A percentile compares a stretch with the other conserved stretches of the same genome.
Evolutionary conservation across 2,888 invertebrate species (phyloP).

Genomic region (Calliphora vomitoria): DNA sequence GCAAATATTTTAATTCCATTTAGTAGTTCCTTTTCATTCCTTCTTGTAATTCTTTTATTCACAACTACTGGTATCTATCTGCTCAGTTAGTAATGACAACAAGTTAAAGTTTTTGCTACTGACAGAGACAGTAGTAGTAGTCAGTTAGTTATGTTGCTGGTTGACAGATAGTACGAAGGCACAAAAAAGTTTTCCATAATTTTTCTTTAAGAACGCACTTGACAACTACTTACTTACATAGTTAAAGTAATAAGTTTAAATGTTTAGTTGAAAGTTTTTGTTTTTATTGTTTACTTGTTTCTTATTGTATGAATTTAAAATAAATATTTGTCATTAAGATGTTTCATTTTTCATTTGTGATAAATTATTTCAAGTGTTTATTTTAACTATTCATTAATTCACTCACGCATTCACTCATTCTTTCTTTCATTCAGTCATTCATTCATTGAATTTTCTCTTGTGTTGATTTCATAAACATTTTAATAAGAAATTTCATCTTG

Average conservation of each 20-base stretch:
- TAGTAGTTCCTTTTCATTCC: slow-evolving; percentile 23
- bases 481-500: slow-evolving; percentile 20
- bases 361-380: slow-evolving; percentile 52
- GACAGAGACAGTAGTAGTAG: neutral
- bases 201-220: slow-evolving; percentile 16
- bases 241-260: slow-evolving; percentile 21
- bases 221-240: neutral
- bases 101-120: slow-evolving; percentile 32
- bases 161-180: neutral
- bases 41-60: slow-evolving; percentile 30
- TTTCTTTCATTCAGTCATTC: neutral
- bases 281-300: neutral
- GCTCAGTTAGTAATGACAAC: neutral
- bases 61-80: neutral
- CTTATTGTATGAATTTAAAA: neutral
- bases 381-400: slow-evolving; percentile 53
- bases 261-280: neutral
- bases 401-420: slow-evolving; percentile 13
- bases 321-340: slow-evolving; percentile 20
- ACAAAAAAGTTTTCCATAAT: slow-evolving; percentile 15
- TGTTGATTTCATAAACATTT: slow-evolving; percentile 50
- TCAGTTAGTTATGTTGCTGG: slow-evolving; percentile 10
- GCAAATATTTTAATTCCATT: slow-evolving; percentile 27
- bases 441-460: slow-evolving; percentile 24
- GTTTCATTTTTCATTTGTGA: slow-evolving; percentile 4